phyloP scores from a whole-genome alignment of 1,140 invertebrate genomes.

The Grapholita molesta region DNA sequence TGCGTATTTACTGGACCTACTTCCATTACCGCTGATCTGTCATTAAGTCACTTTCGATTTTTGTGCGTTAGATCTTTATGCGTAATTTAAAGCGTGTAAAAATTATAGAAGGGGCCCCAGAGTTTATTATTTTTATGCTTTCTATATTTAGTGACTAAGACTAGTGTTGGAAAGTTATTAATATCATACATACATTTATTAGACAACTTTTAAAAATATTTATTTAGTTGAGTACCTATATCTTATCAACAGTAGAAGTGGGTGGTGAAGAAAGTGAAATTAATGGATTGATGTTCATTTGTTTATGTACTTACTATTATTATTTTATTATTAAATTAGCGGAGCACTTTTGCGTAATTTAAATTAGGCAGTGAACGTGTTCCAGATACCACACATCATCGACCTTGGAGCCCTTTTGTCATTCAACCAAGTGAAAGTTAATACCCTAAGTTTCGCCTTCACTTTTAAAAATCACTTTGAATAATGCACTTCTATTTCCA shows the following conservation, averaged over 20 bases:
- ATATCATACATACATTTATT: neutral
- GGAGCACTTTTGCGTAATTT: slow-evolving; percentile 9
- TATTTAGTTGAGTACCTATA: neutral
- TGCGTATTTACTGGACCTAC: slow-evolving; percentile 25
- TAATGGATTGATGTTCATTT: neutral
- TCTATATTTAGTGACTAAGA: neutral
- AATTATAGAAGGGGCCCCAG: neutral
- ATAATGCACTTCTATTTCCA: slow-evolving; percentile 26
- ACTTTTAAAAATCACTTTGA: slow-evolving; percentile 32
- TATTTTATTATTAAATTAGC: too few species aligned
- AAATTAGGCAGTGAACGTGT: slow-evolving; percentile 16
- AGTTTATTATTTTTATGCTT: neutral
- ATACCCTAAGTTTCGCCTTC: slow-evolving; percentile 25
- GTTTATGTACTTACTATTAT: too few species aligned
- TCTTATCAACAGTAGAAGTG: too few species aligned
- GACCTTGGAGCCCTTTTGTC: slow-evolving; percentile 50
- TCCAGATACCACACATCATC: slow-evolving; percentile 27
- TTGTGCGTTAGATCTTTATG: slow-evolving; percentile 6
- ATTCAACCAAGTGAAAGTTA: slow-evolving; percentile 52
- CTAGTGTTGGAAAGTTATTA: neutral
- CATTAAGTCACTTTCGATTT: slow-evolving; percentile 17
- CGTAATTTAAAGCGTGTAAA: slow-evolving; percentile 11
- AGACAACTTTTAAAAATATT: too few species aligned
- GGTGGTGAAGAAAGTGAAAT: neutral
- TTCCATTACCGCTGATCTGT: slow-evolving; percentile 21